Evolutionary conservation across 2,113 vertebrate species (phyloP), one percentile per base, ranked within the genome.

Genomic region (Mionectes macconnelli): DNA sequence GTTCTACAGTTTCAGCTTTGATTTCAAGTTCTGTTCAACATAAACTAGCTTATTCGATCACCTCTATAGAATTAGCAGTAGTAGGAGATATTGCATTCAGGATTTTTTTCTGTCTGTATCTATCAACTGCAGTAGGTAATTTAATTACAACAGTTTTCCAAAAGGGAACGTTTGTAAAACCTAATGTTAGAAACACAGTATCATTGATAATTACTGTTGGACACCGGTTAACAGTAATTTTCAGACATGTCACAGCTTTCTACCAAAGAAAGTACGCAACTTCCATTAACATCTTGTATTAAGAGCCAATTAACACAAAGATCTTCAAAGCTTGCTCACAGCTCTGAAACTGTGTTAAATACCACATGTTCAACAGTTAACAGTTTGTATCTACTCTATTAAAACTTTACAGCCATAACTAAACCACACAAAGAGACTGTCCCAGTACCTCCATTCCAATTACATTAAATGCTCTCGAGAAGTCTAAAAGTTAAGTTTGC

Each of bases 1-100:
- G 91, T 96, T 89, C 89, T 87, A 69, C 23, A 68, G 49, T 82
- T 96, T 50, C 86, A 91, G 74, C 93, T 95, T 95, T 93, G 80
- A 96, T 96, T 97, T 92, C 60, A 40, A 70, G 35, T 82, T 72
- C 79, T 60, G 49, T 56, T 87, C 52, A 90, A 72, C 55, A 60
- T 21, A 47, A 93, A 77, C 56, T 24, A 81, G 33, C 11, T 78
- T 21, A 55, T 81, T 81, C 39, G 44, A 49, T 44, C 69, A 52
- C 33, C 76, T 75, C 24, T 11, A 52, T 0, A 40, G 15, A 84
- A 75, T 78, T 86, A 75, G 23, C 35, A 67, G 59, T 39, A 78
- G 55, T 21, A 25, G 25, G 42, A 50, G 37, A 78, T 8, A 56
- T 2, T 19, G 18, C 18, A 40, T 69, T 83, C 9, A 23, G 17